Percentiles rank a stretch among this genome's conserved stretches.
Evolutionary conservation across 53 echinoderm and acorn worm species (phyloP).

Genomic region (Luidia sarsii): DNA sequence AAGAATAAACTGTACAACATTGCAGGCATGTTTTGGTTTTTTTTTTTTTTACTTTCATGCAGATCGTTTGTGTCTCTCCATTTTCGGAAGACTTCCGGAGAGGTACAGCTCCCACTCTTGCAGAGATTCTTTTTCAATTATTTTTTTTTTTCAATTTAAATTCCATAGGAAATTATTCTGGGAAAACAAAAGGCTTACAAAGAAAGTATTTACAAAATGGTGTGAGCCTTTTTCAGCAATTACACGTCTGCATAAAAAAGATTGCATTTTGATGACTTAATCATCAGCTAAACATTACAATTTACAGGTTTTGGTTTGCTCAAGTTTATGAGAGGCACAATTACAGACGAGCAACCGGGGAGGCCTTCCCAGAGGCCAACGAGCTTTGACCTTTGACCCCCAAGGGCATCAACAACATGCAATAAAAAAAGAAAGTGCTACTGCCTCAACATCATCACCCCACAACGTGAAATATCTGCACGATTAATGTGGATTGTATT

Average conservation of each 20-base stretch:
- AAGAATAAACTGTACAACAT: slow-evolving; percentile 46
- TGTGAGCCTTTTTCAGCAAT: slow-evolving; percentile 4
- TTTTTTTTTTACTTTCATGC: slow-evolving; percentile 2
- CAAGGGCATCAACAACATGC: neutral
- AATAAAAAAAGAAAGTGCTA: too few relatives aligned
- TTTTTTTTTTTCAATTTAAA: neutral
- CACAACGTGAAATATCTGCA: too few relatives aligned
- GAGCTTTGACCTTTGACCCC: neutral
- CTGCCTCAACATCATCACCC: too few relatives aligned
- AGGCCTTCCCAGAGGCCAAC: neutral
- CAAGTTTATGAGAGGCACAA: too few relatives aligned
- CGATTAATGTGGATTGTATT: too few relatives aligned
- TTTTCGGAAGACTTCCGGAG: slow-evolving; percentile 14
- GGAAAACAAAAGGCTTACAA: neutral
- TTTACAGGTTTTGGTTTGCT: slow-evolving; percentile 15
- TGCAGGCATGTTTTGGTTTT: slow-evolving; percentile 31
- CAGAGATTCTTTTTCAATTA: neutral
- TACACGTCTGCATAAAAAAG: slow-evolving; percentile 31
- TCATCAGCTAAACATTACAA: neutral
- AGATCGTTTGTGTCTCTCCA: neutral
- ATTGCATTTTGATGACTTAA: slow-evolving; percentile 27
- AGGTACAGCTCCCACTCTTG: slow-evolving; percentile 3
- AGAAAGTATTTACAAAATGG: slow-evolving; percentile 6
- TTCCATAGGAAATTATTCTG: neutral
- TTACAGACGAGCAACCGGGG: too few relatives aligned